Evolutionary conservation across 2,888 invertebrate species (phyloP), one percentile per base, ranked within the genome.

Genomic region (Steinernema scapterisci): DNA sequence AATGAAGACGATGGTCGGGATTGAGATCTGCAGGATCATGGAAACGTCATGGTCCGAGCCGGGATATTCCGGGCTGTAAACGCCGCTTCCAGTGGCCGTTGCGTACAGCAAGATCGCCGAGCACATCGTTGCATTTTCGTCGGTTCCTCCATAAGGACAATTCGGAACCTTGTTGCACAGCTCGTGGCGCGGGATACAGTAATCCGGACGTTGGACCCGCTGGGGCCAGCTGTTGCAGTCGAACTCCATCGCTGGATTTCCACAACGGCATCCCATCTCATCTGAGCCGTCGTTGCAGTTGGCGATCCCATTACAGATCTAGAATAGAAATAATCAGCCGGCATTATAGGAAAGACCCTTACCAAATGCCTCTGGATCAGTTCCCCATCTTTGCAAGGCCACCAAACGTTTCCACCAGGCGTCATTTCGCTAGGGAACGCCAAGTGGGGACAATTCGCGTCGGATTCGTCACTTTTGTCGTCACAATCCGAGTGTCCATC

Each of bases 271-370:
- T 19, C 77, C 70, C n/a, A 27, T 13, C 52, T 80, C 80, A 54
- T 80, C 80, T 11, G 75, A 77, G 21, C 73, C 79, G 72, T 81
- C 81, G 19, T 48, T 73, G 48, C 81, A 81, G 46, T 81, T 76
- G 16, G 72, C 19, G 9, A 72, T 46, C 21, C 81, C 81, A 38
- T 81, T 75, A 70, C 81, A 81, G 11, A 81, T 52, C 76, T 76
- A 44, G 21, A 76, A 77, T 19, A 23, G 6, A 16, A 19, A 5
- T 1, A 23, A 1, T 73, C 7, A 13, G 0, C 31, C 16, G 2
- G 21, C 16, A 2, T 54, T 16, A 13, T 25, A 16, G 19, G n/a
- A 56, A 16, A 6, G 16, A 19, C 13, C 1, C 11, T 54, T 25
- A 75, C 75, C 63, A 70, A 27, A 27, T 75, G 63, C 21, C 54